Conservation (phyloP, 2,113 vertebrate genomes). For the Paratilapia polleni region DNA sequence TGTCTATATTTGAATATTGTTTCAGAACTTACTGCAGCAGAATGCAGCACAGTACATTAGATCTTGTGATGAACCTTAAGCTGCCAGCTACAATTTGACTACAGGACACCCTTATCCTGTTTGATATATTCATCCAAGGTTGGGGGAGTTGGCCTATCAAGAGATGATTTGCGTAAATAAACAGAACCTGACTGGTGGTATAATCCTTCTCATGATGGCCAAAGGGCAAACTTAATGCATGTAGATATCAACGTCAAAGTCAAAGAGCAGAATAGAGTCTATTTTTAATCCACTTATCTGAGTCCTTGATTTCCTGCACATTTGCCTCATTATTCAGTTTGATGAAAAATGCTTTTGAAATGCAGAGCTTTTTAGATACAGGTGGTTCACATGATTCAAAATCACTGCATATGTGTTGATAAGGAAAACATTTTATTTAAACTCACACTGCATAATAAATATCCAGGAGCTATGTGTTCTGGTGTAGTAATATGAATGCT, state of each 20-base stretch:
- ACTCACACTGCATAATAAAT: constrained; percentile 4
- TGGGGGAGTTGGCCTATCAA: constrained; percentile 23
- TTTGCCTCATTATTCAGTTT: constrained; percentile 28
- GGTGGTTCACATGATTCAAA: constrained; percentile 13
- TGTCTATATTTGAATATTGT: constrained; percentile 4
- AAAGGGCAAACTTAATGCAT: constrained; percentile 58
- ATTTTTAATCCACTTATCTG: constrained; percentile 51
- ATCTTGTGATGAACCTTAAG: constrained; percentile 15
- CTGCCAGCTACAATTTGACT: constrained; percentile 29
- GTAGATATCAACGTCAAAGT: constrained; percentile 56
- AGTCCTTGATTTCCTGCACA: constrained; percentile 40
- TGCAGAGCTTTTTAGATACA: constrained; percentile 5
- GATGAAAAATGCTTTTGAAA: constrained; percentile 42
- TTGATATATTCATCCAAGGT: constrained; percentile 32
- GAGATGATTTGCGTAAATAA: constrained; percentile 64
- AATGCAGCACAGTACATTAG: not conserved
- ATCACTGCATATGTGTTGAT: not conserved
- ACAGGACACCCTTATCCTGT: constrained; percentile 17
- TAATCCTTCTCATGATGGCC: constrained; percentile 52
- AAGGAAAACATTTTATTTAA: constrained; percentile 16
- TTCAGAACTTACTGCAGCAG: not conserved
- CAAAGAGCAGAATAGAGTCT: constrained; percentile 34
- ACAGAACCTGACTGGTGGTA: constrained; percentile 60
- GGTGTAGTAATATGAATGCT: not conserved
- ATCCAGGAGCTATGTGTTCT: not conserved